Base-by-base conservation (phyloP, 2,888 invertebrate species). In the Isoperla grammatica region DNA sequence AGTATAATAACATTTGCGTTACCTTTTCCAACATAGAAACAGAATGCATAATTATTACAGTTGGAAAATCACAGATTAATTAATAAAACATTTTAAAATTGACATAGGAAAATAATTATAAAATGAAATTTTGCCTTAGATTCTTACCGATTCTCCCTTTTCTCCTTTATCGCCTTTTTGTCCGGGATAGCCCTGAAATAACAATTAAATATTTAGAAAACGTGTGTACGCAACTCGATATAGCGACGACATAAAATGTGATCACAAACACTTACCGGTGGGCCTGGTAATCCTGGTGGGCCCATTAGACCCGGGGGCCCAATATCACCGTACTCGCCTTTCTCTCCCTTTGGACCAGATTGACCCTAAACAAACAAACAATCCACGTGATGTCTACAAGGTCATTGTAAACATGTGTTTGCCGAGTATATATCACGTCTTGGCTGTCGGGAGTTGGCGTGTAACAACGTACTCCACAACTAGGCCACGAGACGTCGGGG, bases 221-320 rank as follows among this genome's bases (percentile, higher is more conserved):
- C n/a, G n/a, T n/a, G n/a, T n/a, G n/a, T n/a, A n/a, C n/a, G n/a
- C n/a, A n/a, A n/a, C n/a, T n/a, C n/a, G n/a, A n/a, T n/a, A n/a
- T n/a, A n/a, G n/a, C n/a, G n/a, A n/a, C n/a, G n/a, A n/a, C 8
- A 29, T 29, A 71, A 72, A 8, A 3, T 19, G 2, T 46, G 2
- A 46, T 20, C 12, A 2, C 3, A 13, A 37, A 56, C 22, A 73
- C 75, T 71, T 71, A 76, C 81, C 69, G 81, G 81, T 63, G 81
- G 81, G 60, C 82, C 82, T 58, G 81, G 81, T 61, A 81, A 71
- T 19, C 94, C 95, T 13, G 95, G 95, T 35, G 95, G 93, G 66
- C 95, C 95, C 86, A 95, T 90, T 70, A 94, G 82, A 62, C 96
- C 95, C 11, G 95, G 92, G 8, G 92, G 91, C 48, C 95, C 95